Percentiles rank a stretch among this genome's conserved stretches.
Evolutionary conservation across 2,113 vertebrate species (phyloP).

Genomic region (Ictalurus punctatus): DNA sequence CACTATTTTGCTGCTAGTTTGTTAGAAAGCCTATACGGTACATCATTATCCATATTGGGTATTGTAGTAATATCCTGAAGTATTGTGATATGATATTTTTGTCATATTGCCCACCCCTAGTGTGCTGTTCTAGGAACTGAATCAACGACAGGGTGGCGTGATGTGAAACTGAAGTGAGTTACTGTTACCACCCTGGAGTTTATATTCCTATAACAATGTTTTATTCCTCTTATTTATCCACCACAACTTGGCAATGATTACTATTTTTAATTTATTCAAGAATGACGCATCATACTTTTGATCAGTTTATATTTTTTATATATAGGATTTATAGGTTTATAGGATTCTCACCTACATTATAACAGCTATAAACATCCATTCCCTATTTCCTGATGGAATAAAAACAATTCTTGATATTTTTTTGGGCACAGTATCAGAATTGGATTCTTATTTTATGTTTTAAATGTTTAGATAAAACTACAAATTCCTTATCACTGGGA

Average conservation of each 20-base stretch:
- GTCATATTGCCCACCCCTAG: not conserved
- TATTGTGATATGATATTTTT: not conserved
- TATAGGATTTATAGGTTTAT: too few species aligned
- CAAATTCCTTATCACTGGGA: not conserved
- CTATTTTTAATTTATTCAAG: not conserved
- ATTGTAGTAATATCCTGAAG: too few species aligned
- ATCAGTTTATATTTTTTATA: not conserved
- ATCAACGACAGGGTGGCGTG: not conserved
- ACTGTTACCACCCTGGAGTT: not conserved
- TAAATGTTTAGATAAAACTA: not conserved
- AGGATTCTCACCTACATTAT: not conserved
- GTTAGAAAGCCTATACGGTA: too few species aligned
- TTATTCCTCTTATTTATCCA: not conserved
- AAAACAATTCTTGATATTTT: not conserved
- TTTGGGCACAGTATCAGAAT: not conserved
- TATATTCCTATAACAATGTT: not conserved
- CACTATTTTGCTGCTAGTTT: not conserved
- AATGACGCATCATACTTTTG: not conserved
- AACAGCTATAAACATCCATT: not conserved
- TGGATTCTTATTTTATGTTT: not conserved
- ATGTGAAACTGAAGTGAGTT: not conserved
- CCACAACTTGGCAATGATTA: not conserved
- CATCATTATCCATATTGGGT: too few species aligned
- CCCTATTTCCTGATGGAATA: not conserved
- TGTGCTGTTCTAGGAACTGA: not conserved